A percentile compares a stretch with the other conserved stretches of the same genome.
Conservation (phyloP, 1,140 invertebrate genomes). For the Cydia pomonella region DNA sequence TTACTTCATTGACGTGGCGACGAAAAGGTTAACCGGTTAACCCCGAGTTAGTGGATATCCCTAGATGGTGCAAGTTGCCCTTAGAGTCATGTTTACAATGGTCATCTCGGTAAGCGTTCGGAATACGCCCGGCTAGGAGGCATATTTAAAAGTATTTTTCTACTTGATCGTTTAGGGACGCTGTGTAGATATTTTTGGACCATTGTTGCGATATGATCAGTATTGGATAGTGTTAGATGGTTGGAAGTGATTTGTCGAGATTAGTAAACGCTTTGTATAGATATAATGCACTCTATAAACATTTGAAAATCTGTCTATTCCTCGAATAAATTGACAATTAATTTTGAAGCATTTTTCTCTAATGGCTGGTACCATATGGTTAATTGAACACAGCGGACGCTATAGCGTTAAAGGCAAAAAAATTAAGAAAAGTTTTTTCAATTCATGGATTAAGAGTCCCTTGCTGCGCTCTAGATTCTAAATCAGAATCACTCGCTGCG, state of each 20-base stretch:
- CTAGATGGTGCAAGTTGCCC: no score
- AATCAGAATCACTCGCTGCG: no score
- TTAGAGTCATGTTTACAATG: no score
- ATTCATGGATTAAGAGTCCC: no score
- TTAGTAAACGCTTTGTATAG: constrained; percentile 61
- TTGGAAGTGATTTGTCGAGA: constrained; percentile 60
- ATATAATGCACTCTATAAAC: constrained; percentile 46
- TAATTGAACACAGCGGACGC: no score
- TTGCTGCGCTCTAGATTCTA: no score
- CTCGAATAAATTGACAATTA: neutral
- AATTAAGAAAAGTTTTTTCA: no score
- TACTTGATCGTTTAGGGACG: constrained; percentile 78
- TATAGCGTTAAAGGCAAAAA: no score
- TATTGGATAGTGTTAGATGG: constrained; percentile 67
- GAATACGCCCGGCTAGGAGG: constrained; percentile 42
- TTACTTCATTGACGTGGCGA: no score
- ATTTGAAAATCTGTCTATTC: constrained; percentile 14
- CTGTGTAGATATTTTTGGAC: constrained; percentile 80
- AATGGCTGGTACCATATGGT: neutral
- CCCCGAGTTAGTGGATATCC: no score
- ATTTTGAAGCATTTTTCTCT: neutral
- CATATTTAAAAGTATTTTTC: constrained; percentile 77
- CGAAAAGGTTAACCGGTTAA: no score
- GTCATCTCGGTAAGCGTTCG: constrained; percentile 40
- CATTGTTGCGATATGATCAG: constrained; percentile 77